Percentiles rank a stretch among this genome's conserved stretches.
These are phyloP conservation scores for Sitta carolinensis DNA, from an alignment of 2,797 vertebrate genomes.

Conservation along the genomic window DNA sequence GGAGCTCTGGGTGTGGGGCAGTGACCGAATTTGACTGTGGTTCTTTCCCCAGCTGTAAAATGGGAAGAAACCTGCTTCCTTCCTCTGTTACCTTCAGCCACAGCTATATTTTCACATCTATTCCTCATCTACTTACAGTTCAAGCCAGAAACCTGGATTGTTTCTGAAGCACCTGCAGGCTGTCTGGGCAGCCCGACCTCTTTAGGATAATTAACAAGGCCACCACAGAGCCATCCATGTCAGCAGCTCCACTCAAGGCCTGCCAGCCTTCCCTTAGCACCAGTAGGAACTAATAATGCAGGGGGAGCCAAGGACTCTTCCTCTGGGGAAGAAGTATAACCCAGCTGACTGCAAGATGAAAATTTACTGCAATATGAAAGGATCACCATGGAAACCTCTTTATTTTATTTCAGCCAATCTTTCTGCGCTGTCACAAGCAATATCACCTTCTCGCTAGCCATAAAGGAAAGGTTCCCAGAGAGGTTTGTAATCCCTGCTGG, in stretches of 20 bases:
- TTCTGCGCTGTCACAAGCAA: conserved; percentile 45
- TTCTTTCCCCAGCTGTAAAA: neutral
- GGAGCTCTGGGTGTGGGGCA: neutral
- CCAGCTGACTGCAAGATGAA: conserved; percentile 45
- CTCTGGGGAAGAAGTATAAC: conserved; percentile 18
- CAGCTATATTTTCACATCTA: neutral
- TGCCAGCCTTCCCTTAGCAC: neutral
- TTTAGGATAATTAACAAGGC: neutral
- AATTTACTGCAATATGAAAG: conserved; percentile 58
- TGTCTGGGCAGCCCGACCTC: neutral
- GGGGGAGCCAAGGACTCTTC: neutral
- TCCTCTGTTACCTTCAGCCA: neutral
- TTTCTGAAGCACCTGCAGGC: neutral
- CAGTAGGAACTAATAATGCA: neutral
- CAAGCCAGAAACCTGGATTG: neutral
- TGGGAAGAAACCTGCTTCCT: neutral
- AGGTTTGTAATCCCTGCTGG: conserved; percentile 5
- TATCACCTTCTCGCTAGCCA: conserved; percentile 58
- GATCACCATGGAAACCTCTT: conserved; percentile 71
- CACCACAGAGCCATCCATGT: rapidly evolving
- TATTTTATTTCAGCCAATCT: conserved; percentile 65
- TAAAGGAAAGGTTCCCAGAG: conserved; percentile 36
- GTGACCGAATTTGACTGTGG: neutral
- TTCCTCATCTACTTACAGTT: neutral
- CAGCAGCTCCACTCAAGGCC: neutral